Base-by-base conservation (phyloP, 1,140 invertebrate genomes). In the Mycetomoellerius zeteki region DNA sequence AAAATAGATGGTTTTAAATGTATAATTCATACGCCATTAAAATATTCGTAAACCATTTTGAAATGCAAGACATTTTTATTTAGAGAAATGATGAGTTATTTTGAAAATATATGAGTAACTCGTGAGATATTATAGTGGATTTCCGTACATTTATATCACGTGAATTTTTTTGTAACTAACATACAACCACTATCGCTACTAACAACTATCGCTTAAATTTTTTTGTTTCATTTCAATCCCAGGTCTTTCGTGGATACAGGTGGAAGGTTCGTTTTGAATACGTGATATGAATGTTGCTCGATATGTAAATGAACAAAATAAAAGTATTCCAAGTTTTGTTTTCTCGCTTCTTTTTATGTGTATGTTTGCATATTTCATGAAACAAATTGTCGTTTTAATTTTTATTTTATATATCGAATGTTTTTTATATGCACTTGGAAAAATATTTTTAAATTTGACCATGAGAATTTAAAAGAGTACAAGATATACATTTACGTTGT, bases 181-280 rank as follows among this genome's bases (percentile, higher is more conserved):
- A 77, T 21, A 21, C 73, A 37, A 43, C 19, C 14, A 75, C 50
- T 56, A 95, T 94, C 62, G 86, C 85, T 60, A 94, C 89, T 94
- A 94, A 94, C 86, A 65, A 80, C 77, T 89, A 93, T 85, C 93
- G 92, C 93, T 94, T 94, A 86, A 85, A 91, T 91, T 91, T 92
- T 60, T 95, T 94, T 65, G 91, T 91, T 92, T 92, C 86, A 88
- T 94, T 95, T 94, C 94, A 92, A 91, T 92, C 91, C 88, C 95
- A 97, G 96, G 96, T 96, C 96, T 97, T 96, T 95, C 96, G 96
- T 94, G 96, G 96, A 96, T 95, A 96, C 93, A 95, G 95, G 94
- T 96, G 96, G 96, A 96, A 97, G 96, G 96, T 97, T 96, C 96
- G 96, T 96, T 90, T 91, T 81, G 90, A 92, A 92, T 80, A 84